These are phyloP conservation scores for Lophochroa leadbeateri DNA, from an alignment of 2,113 vertebrate species.

Conservation along the genomic window DNA sequence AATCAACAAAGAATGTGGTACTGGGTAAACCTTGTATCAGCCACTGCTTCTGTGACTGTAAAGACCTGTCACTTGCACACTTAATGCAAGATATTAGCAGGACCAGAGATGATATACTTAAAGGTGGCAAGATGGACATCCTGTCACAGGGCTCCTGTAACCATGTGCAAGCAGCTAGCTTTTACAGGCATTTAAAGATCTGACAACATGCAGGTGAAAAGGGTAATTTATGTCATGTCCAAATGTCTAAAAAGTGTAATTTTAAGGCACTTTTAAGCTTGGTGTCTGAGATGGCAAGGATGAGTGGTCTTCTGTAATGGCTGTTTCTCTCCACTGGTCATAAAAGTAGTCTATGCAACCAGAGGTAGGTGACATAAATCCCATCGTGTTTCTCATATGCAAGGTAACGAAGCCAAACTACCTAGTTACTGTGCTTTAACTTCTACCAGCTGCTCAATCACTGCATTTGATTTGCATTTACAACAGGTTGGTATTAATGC, in stretches of 20 bases:
- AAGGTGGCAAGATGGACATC: not conserved
- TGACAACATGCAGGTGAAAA: not conserved
- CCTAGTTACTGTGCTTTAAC: not conserved
- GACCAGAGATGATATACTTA: not conserved
- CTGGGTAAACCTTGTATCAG: not conserved
- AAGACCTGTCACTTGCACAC: not conserved
- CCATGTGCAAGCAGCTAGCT: not conserved
- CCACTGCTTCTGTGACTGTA: not conserved
- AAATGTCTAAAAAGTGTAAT: not conserved
- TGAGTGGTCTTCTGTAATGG: not conserved
- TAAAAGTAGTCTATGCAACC: no score
- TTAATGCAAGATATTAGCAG: not conserved
- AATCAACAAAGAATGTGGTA: not conserved
- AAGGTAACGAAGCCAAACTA: not conserved
- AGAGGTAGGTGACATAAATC: not conserved
- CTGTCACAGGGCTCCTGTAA: not conserved
- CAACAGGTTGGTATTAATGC: not conserved
- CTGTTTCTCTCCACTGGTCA: not conserved
- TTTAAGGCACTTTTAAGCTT: not conserved
- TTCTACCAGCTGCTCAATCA: not conserved
- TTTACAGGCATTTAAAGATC: not conserved
- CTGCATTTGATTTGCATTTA: accelerated
- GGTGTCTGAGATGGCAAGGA: not conserved
- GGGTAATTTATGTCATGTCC: not conserved
- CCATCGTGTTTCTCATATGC: not conserved